Evolutionary conservation across 2,888 invertebrate species (phyloP).

Genomic region (Nephrocerus scutellatus): DNA sequence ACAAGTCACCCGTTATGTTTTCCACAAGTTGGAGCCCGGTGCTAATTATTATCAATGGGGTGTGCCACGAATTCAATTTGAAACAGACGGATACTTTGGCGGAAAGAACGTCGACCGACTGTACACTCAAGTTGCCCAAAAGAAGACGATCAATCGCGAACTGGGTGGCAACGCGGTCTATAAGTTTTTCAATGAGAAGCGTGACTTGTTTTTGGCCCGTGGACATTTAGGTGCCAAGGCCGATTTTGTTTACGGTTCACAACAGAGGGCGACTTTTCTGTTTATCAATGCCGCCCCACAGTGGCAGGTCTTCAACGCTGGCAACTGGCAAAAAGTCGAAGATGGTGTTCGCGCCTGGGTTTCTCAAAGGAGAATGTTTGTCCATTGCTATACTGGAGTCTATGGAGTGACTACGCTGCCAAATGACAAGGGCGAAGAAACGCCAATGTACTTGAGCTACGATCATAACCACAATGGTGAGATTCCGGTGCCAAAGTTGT

Average conservation of each 20-base stretch:
- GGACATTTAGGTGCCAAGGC: conserved; percentile 51
- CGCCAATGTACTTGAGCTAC: conserved; percentile 41
- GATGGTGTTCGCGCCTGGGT: conserved; percentile 47
- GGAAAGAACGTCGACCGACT: conserved; percentile 35
- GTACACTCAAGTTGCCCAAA: conserved; percentile 38
- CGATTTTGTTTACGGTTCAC: conserved; percentile 49
- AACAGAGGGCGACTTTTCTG: conserved; percentile 51
- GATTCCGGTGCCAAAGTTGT: conserved; percentile 53
- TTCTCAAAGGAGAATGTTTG: conserved; percentile 33
- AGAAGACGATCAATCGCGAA: conserved; percentile 34
- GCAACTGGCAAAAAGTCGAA: conserved; percentile 54
- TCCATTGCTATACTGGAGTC: conserved; percentile 54
- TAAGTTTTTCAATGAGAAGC: conserved; percentile 26
- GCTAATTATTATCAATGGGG: conserved; percentile 44
- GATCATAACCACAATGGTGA: conserved; percentile 39
- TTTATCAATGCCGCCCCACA: conserved; percentile 53
- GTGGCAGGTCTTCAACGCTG: conserved; percentile 53
- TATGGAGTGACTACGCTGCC: conserved; percentile 52
- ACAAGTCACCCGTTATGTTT: conserved; percentile 40
- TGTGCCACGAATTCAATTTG: conserved; percentile 38
- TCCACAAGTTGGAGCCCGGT: conserved; percentile 36
- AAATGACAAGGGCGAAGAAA: conserved; percentile 44
- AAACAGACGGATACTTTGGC: conserved; percentile 35
- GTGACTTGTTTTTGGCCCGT: conserved; percentile 40
- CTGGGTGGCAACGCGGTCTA: conserved; percentile 30